Base-by-base conservation (phyloP, 2,113 vertebrate genomes). In the Xiphophorus maculatus region DNA sequence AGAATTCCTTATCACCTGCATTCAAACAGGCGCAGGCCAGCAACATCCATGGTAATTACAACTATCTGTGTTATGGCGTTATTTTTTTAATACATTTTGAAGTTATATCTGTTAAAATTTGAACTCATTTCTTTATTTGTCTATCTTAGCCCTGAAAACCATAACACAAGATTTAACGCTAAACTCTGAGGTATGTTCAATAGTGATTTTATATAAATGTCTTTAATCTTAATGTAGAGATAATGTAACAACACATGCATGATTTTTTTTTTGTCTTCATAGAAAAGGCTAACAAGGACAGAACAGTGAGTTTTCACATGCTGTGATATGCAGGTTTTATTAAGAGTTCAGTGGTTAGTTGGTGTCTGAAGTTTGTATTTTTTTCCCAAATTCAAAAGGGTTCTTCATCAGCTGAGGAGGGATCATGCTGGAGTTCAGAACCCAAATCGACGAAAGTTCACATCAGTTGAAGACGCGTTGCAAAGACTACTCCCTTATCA, bases 201-300 rank as follows among this genome's bases (percentile, higher is more conserved):
- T 58, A 10, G 62, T 66, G 64, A 10, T 48, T 71, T 32, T 66
- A 30, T 28, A 19, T 19, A 32, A n/a, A 2, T 60, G 5, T 51
- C 17, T 27, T 37, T 1, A 28, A 29, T 69, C 35, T 42, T 17
- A 54, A 33, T 17, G 11, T 40, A 13, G 29, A 63, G 30, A 63
- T 0, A 0, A 1, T 30, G 12, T 71, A 19, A 72, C 9, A 74
- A n/a, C 5, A 62, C 11, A 33, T 74, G 28, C 5, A 37, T 37
- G 2, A 14, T 42, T 58, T 66, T 37, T 35, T 35, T 4, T 72
- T 54, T 66, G 14, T 76, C 30, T 40, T 22, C 95, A 90, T 96
- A 96, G 84, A 97, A 97, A 91, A 96, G 96, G 84, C 96, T 98
- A 63, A 98, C 97, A 68, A 98, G 95, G 95, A 96, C 94, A 95